Base-by-base conservation (phyloP, 2,888 invertebrate genomes). In the Calliopum simillimum region DNA sequence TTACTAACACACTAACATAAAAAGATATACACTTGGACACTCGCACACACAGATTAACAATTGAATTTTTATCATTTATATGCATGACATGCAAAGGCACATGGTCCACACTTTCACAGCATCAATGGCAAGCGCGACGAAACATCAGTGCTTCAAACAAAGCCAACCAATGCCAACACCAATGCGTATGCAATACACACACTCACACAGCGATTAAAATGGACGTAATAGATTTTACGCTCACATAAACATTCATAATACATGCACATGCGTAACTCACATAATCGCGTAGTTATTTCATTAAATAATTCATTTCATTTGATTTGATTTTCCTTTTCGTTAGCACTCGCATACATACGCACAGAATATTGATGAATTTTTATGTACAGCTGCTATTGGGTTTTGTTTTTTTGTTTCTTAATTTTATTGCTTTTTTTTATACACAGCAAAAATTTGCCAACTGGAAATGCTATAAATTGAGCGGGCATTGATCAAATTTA, bases 241-340 rank as follows among this genome's bases (percentile, higher is more conserved):
- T 14, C 46, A 19, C 61, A 46, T 61, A 46, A 47, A 44, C 23
- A 61, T 61, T 43, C 44, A 61, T 61, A 61, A 61, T 33, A 61
- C 21, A 61, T 61, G 12, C 21, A 43, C 58, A 11, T 44, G 21
- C 16, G 8, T 62, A 47, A 58, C 55, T 53, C 61, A 71, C 64
- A 58, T 63, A 69, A 49, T 67, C 69, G 49, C 21, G 25, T 21
- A 44, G 56, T 62, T 63, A 63, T 69, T 69, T 63, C 58, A 69
- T 69, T 72, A 72, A 71, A 71, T 66, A 69, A 70, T 70, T 67
- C 46, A 72, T 70, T 64, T 61, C 16, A 68, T 64, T 68, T 68
- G 55, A 65, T 59, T 71, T 65, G 33, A 33, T 33, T 33, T 33
- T 33, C 33, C 33, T 33, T 33, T 33, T 33, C 33, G 33, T 33